Evolutionary conservation across 2,888 invertebrate genomes (phyloP), one percentile per base, ranked within the genome.

Genomic region (Neocrepidodera transversa): DNA sequence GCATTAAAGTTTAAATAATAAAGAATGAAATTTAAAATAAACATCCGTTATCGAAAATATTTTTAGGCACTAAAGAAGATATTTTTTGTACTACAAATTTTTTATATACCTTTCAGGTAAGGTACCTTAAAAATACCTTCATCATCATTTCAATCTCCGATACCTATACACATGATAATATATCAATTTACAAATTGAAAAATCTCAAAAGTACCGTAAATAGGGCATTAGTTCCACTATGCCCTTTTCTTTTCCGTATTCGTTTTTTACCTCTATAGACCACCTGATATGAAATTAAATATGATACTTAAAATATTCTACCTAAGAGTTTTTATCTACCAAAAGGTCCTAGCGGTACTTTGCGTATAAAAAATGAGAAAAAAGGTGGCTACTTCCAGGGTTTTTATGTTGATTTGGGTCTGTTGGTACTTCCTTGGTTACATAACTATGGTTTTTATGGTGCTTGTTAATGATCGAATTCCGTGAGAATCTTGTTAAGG

Each of bases 261-360:
- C 58, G 55, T 54, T 65, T 67, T 62, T 60, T 57, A 36, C 23
- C 38, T 50, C 60, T 65, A 64, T 62, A 45, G 53, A 50, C 68
- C 68, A 68, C 68, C 68, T 68, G 68, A 66, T 64, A 64, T 52
- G 64, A 65, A 68, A 65, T 66, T 65, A 62, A 65, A 68, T 66
- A 59, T 64, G 49, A 52, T 23, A 38, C 57, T 56, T 36, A 52
- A 55, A 57, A 59, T n/a, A n/a, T 53, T 58, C 52, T 54, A 63
- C 58, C 58, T 43, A 13, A 52, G 42, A 35, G 43, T 42, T 47
- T 52, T 48, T 23, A 42, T 56, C 51, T n/a, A n/a, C n/a, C n/a
- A n/a, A n/a, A n/a, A n/a, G 36, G 32, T 35, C 54, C 54, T 54
- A 54, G 56, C 59, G 62, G 59, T 57, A 50, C 45, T 48, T 43